Conservation (phyloP, 2,113 vertebrate species). For the Ptychochromis oligacanthus region DNA sequence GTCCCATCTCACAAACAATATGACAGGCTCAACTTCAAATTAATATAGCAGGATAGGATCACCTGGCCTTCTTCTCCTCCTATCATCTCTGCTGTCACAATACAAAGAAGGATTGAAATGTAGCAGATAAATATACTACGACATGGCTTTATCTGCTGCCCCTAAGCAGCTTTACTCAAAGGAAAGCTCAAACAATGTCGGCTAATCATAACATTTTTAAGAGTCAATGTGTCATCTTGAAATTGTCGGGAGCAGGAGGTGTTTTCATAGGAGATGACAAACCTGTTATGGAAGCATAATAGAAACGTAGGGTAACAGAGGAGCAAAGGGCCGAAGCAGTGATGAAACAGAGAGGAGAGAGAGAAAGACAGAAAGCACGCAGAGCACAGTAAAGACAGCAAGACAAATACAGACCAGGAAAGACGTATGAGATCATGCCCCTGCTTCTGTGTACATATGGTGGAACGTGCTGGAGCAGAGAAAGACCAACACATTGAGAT, state of each 20-base stretch:
- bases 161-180: conserved; percentile 76
- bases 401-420: conserved; percentile 70
- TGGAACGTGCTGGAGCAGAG: conserved; percentile 57
- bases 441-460: conserved; percentile 69
- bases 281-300: conserved; percentile 46
- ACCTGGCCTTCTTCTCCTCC: conserved; percentile 40
- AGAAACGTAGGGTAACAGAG: conserved; percentile 29
- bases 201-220: conserved; percentile 72
- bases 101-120: conserved; percentile 70
- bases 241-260: conserved; percentile 59
- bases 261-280: conserved; percentile 66
- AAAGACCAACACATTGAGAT: conserved; percentile 73
- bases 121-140: conserved; percentile 68
- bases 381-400: conserved; percentile 65
- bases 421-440: conserved; percentile 70
- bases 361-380: conserved; percentile 14
- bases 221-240: conserved; percentile 61
- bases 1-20: conserved; percentile 35
- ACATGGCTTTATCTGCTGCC: conserved; percentile 68
- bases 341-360: conserved; percentile 19
- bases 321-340: conserved; percentile 37
- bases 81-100: conserved; percentile 58
- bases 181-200: conserved; percentile 67
- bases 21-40: conserved; percentile 49
- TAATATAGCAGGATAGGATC: conserved; percentile 56